These are phyloP conservation scores for Tenodera sinensis DNA, from an alignment of 2,888 invertebrate species.

Conservation along the genomic window DNA sequence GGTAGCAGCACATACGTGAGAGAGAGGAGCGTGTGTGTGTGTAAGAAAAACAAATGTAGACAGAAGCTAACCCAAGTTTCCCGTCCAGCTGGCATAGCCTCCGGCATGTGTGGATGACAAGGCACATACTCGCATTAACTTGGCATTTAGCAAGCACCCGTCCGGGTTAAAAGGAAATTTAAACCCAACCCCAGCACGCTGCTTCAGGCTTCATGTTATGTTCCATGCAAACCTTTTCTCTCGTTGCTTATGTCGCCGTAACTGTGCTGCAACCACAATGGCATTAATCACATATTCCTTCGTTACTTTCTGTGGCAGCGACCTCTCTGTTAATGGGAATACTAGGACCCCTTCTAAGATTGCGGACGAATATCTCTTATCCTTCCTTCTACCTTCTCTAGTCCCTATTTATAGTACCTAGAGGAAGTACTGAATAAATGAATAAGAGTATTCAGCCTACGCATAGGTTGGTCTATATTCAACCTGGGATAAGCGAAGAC, in stretches of 20 bases:
- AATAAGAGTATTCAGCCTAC: too few relatives aligned
- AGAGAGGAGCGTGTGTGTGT: not conserved
- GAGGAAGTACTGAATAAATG: too few relatives aligned
- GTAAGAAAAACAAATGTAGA: not conserved
- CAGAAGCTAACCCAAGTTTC: not conserved
- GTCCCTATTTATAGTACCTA: too few relatives aligned
- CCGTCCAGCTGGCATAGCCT: not conserved
- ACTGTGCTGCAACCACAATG: not conserved
- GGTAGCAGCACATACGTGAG: not conserved
- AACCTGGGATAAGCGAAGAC: too few relatives aligned
- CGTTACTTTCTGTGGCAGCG: not conserved
- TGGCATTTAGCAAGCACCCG: not conserved
- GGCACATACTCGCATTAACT: not conserved
- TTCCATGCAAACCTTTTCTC: not conserved
- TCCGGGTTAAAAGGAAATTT: not conserved
- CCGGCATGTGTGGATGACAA: not conserved
- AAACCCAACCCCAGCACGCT: not conserved
- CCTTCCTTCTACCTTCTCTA: too few relatives aligned
- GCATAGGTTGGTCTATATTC: too few relatives aligned
- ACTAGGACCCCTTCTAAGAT: too few relatives aligned
- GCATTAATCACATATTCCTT: not conserved
- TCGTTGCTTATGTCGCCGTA: not conserved
- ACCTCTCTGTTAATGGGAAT: not conserved
- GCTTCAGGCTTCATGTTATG: not conserved
- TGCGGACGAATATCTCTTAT: too few relatives aligned